Evolutionary conservation across 2,797 vertebrate species (phyloP), one percentile per base, ranked within the genome.

Genomic region (Poecilia picta): DNA sequence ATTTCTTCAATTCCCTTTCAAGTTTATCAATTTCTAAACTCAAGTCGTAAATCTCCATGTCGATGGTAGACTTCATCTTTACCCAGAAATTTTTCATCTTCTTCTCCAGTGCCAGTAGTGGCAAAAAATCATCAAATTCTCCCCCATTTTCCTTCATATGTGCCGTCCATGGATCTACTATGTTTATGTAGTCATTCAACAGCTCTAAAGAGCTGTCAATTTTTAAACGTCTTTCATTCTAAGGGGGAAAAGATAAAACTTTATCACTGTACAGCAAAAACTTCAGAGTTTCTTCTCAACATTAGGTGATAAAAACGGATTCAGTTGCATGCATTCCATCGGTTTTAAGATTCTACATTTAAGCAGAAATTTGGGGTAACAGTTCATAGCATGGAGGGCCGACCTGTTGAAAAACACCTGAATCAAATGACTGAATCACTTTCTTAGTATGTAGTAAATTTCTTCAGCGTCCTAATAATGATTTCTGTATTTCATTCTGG

Each of bases 21-120:
- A 11, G 1, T 23, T 23, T 10, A 2, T 66, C 3, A 0, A 39
- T 20, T 4, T 39, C 0, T 66, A 5, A 0, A 23, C 7, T 18
- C 1, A 23, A 10, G 7, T 36, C 31, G 12, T 36, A 1, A 23
- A 39, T 66, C 0, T 0, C 2, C 16, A 8, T 10, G 33, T 11
- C 18, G 0, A 66, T 2, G 11, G 2, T 4, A 39, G 18, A 8
- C 18, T 39, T 66, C 0, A 3, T 8, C 1, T 66, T 66, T 18
- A 36, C 8, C 3, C 23, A 0, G 2, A 4, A 1, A 36, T 39
- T 18, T 0, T 66, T 39, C 8, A 3, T 20, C 16, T 23, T 36
- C 62, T 39, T 39, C 33, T 39, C 0, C 2, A 23, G 33, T 8
- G 2, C 0, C 18, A 8, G 8, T 0, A 18, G 0, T 62, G 12